Base-by-base conservation (phyloP, 2,888 invertebrate species). In the Bellardia pandia region DNA sequence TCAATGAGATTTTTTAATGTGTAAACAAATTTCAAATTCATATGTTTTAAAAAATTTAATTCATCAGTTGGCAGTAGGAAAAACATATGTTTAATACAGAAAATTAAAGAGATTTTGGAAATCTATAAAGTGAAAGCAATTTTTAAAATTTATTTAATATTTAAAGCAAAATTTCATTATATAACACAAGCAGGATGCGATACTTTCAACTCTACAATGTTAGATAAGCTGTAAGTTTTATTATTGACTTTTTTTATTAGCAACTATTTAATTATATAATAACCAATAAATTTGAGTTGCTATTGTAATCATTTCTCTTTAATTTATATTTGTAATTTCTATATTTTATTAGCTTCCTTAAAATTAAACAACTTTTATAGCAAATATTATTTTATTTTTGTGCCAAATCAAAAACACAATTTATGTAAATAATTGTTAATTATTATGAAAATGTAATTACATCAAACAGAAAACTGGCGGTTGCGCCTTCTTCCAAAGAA, bases 361-460 rank as follows among this genome's bases (percentile, higher is more conserved):
- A 30, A n/a, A 8, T 23, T 33, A 53, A 69, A 69, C 3, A 8
- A 3, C 11, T 48, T 68, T 68, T n/a, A 4, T n/a, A 33, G 37
- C 33, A 56, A 64, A 30, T 45, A 42, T 77, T 56, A 45, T 66
- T 45, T n/a, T 60, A 33, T 33, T 23, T 77, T 56, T 56, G 56
- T 68, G n/a, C 33, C 16, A 76, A 77, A 83, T 62, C 37, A 62
- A 71, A 83, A 23, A 53, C 53, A 64, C 42, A 40, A 75, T 82
- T 82, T 82, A 69, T 58, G 75, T 60, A 60, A 64, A 77, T 77
- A 77, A 77, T 83, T 83, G 64, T 72, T 77, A 77, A 72, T 83
- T 81, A 74, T 74, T 71, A 56, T 72, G 71, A 83, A 77, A 62
- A 77, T 77, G 64, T 77, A 77, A 83, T 83, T 83, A 83, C 71